These are phyloP conservation scores for Uloborus plumipes DNA, from an alignment of 2,888 invertebrate species.

Conservation along the genomic window DNA sequence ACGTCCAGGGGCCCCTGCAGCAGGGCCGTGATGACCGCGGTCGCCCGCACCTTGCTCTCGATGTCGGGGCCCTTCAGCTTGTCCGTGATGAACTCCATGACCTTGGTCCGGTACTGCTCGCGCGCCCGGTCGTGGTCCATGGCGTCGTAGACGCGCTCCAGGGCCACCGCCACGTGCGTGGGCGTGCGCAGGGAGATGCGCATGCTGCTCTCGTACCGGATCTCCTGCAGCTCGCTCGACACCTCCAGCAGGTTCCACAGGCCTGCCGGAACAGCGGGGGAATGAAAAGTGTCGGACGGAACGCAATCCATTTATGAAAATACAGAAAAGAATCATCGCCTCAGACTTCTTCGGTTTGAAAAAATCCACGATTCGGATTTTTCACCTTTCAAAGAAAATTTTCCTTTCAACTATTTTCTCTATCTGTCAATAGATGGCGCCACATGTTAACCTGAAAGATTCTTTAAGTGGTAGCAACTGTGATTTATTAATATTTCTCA, in stretches of 20 bases:
- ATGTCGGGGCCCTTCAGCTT: constrained; percentile 87
- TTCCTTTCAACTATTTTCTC: too few relatives aligned
- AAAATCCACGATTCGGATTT: too few relatives aligned
- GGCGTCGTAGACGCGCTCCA: constrained; percentile 93
- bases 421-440: too few relatives aligned
- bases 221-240: constrained; percentile 92
- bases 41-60: constrained; percentile 87
- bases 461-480: too few relatives aligned
- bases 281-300: too few relatives aligned
- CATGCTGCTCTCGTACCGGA: constrained; percentile 91
- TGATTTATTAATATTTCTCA: too few relatives aligned
- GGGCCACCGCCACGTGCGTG: constrained; percentile 90
- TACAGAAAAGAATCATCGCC: too few relatives aligned
- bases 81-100: constrained; percentile 87
- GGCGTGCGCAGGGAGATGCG: constrained; percentile 88
- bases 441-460: too few relatives aligned
- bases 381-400: too few relatives aligned
- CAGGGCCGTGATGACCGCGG: constrained; percentile 88
- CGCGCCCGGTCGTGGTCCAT: constrained; percentile 92
- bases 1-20: constrained; percentile 92
- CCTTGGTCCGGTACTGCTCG: constrained; percentile 80
- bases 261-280: constrained; percentile 68
- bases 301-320: too few relatives aligned
- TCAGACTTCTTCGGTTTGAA: too few relatives aligned
- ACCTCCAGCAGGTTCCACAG: constrained; percentile 85